Base-by-base conservation (phyloP, 2,888 invertebrate genomes). In the Trissoscelio sp. region DNA sequence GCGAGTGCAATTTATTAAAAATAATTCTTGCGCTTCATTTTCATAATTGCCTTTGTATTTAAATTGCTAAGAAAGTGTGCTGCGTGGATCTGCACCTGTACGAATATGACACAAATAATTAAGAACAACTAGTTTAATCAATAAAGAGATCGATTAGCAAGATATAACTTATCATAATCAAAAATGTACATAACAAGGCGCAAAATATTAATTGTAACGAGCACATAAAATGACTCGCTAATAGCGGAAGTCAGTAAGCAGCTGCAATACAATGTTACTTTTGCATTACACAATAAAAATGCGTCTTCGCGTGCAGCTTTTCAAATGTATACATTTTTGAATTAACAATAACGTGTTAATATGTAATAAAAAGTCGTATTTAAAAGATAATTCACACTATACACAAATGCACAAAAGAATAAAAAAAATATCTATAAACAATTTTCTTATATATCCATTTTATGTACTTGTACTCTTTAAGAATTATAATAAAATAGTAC, bases 201-300 rank as follows among this genome's bases (percentile, higher is more conserved):
- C 58, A 72, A 70, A 78, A 46, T 78, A 78, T 78, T 78, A 78
- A 72, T 72, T 78, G 57, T 48, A 66, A 62, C 55, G 66, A 79
- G 51, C 46, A 3, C 28, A 14, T 55, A 48, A 62, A 77, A 53
- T 77, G 53, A 58, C 44, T 57, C 12, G 67, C 11, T 42, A 62
- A 20, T 37, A 60, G 14, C 58, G 67, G 60, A 53, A 67, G 28
- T 58, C 12, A 39, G 16, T 31, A 22, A 57, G 24, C 77, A 78
- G 69, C 69, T 78, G 69, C 42, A 37, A 12, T 22, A 20, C 18
- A 46, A 34, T 60, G 37, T 39, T 28, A 11, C 42, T 57, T 34
- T 37, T 12, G 39, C 37, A 58, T 48, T 44, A 14, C 12, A 51
- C n/a, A 14, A 7, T 6, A 1, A 18, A 24, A 51, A 24, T 9